Base-by-base conservation (phyloP, 2,888 invertebrate genomes). In the Tipula unca region DNA sequence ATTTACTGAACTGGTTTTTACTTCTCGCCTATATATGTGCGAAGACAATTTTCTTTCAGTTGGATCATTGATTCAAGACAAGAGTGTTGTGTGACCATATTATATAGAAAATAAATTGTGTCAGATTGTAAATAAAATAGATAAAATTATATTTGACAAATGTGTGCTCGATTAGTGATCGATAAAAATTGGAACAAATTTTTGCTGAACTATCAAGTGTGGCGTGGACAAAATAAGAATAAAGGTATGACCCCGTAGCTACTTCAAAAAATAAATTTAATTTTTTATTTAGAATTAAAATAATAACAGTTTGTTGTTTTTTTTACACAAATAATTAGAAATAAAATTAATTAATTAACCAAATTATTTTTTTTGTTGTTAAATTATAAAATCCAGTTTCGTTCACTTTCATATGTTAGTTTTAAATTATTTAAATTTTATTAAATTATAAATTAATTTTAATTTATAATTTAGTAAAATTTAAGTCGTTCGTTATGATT, bases 401-500 rank as follows among this genome's bases (percentile, higher is more conserved):
- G n/a, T n/a, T 48, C 48, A n/a, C 4, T n/a, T 48, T 39, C 39
- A 39, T 8, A 48, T 32, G 32, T n/a, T 48, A 39, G 39, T 69
- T 69, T 69, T 17, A 25, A 69, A 69, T 25, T 69, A 69, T 10
- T 69, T 25, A 69, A 25, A 69, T 25, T 69, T 69, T 69, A 69
- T 69, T 69, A 69, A 69, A 69, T 69, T 48, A 0, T 29, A 82
- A 82, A 82, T 29, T 29, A 82, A 29, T 82, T 82, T 29, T 29
- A 82, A 14, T 82, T 83, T 29, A 17, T 83, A 83, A 32, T 29
- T 32, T 35, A 83, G 32, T 83, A 83, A 83, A 32, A 32, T 29
- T 32, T 32, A 83, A 83, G 29, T 83, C 83, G 83, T 83, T 83
- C 83, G 83, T 83, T 82, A n/a, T n/a, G n/a, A n/a, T n/a, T 29